These are phyloP conservation scores for Torymus texanus DNA, from an alignment of 2,888 invertebrate species.

Conservation along the genomic window DNA sequence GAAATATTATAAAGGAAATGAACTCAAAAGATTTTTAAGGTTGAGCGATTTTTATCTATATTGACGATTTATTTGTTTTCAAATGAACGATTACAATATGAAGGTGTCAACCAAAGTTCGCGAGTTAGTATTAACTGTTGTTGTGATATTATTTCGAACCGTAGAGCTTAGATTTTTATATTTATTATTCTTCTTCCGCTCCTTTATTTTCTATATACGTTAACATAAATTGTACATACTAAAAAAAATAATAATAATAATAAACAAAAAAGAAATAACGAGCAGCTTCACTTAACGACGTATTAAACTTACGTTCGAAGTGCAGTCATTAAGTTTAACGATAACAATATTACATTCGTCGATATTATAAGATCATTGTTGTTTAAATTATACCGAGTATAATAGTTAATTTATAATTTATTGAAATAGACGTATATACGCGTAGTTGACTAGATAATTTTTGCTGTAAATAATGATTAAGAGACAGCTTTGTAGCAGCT, in stretches of 20 bases:
- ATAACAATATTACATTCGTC: conserved; percentile 21
- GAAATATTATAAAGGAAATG: neutral
- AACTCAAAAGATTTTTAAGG: conserved; percentile 6
- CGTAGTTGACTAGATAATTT: conserved; percentile 50
- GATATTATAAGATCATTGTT: conserved; percentile 45
- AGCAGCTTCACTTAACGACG: conserved; percentile 43
- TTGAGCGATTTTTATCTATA: conserved; percentile 27
- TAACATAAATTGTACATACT: conserved; percentile 37
- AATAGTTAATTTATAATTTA: conserved; percentile 51
- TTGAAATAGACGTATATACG: conserved; percentile 39
- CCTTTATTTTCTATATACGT: conserved; percentile 12
- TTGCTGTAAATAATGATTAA: conserved; percentile 45
- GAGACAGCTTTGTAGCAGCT: conserved; percentile 32
- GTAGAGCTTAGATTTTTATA: conserved; percentile 44
- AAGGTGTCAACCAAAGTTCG: conserved; percentile 66
- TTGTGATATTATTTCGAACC: conserved; percentile 64
- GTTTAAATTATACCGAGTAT: conserved; percentile 50
- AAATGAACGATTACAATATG: conserved; percentile 54
- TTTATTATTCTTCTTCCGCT: conserved; percentile 41
- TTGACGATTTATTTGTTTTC: conserved; percentile 32
- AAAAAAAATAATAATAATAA: neutral
- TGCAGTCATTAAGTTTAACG: conserved; percentile 45
- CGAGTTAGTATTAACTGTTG: conserved; percentile 65
- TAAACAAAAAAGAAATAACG: neutral
- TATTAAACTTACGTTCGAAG: conserved; percentile 41